These are phyloP conservation scores for Heliconius congener DNA, from an alignment of 1,140 invertebrate genomes.

Conservation along the genomic window DNA sequence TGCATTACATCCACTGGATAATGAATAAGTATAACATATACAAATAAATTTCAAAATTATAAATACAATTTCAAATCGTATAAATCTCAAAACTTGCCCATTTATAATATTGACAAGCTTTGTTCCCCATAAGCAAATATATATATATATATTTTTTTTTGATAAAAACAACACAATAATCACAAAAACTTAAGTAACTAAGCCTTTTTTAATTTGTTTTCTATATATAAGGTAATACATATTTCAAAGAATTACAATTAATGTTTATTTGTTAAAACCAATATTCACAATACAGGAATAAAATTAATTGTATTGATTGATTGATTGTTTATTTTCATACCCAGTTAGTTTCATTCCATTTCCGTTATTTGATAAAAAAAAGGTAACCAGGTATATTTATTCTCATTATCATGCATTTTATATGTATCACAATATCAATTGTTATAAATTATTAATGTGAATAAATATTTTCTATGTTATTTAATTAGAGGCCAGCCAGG, in stretches of 20 bases:
- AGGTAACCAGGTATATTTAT: too few species aligned
- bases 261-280: conserved; percentile 30
- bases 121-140: not conserved
- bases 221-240: not conserved
- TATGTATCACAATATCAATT: too few species aligned
- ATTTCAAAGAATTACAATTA: not conserved
- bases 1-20: not conserved
- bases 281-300: conserved; percentile 41
- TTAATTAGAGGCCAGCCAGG: too few species aligned
- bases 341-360: not conserved
- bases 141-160: not conserved
- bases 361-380: too few species aligned
- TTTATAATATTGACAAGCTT: not conserved
- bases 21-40: not conserved
- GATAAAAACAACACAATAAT: not conserved
- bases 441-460: too few species aligned
- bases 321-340: not conserved
- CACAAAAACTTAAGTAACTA: not conserved
- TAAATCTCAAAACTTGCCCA: not conserved
- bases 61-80: not conserved
- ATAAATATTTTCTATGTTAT: too few species aligned
- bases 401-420: too few species aligned
- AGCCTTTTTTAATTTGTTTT: not conserved
- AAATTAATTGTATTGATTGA: conserved; percentile 28
- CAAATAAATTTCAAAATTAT: not conserved